Conservation (phyloP, 2,113 vertebrate genomes). For the Cebidichthys violaceus region DNA sequence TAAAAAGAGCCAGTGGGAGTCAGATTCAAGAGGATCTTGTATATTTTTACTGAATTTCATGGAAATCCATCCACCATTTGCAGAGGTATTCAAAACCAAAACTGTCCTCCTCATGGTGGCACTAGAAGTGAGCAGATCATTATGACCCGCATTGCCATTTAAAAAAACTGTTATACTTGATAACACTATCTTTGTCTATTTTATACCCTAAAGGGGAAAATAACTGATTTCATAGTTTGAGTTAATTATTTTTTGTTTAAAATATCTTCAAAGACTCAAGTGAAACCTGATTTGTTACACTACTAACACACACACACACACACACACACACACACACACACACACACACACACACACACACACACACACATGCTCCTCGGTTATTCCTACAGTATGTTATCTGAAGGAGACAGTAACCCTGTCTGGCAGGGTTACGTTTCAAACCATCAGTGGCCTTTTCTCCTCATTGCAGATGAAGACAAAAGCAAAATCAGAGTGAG, state of each 20-base stretch:
- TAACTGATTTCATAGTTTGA: background rate
- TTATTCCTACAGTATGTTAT: background rate
- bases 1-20: background rate
- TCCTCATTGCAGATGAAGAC: conserved; percentile 34
- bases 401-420: conserved; percentile 49
- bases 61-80: background rate
- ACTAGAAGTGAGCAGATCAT: background rate
- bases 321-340: background rate
- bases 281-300: background rate
- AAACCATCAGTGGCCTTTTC: conserved; percentile 36
- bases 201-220: background rate
- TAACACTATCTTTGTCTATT: background rate
- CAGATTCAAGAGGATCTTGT: background rate
- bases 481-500: conserved; percentile 44
- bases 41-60: background rate
- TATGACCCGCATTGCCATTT: background rate
- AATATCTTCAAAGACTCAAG: background rate
- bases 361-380: background rate
- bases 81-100: background rate
- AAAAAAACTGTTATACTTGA: background rate
- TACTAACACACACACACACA: background rate
- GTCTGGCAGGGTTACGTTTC: conserved; percentile 47
- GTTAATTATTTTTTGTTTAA: background rate
- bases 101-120: background rate
- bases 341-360: background rate